These are phyloP conservation scores for Megaleporinus macrocephalus DNA, from an alignment of 2,113 vertebrate genomes.

Conservation along the genomic window DNA sequence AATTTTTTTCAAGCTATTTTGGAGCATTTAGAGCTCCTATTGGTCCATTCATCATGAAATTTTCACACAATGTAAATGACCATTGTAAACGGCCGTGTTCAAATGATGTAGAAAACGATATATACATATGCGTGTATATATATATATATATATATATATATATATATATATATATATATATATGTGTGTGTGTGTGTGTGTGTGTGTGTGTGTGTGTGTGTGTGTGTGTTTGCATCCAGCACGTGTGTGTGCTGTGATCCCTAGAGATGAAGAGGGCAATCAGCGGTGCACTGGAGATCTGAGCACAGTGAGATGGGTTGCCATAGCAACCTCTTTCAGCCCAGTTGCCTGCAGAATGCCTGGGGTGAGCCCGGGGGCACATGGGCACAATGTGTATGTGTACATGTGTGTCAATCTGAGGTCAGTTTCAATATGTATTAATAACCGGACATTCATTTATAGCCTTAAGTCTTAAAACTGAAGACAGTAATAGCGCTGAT, in stretches of 20 bases:
- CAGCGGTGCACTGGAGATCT: conserved; percentile 45
- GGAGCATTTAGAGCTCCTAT: no score
- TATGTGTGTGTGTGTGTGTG: not conserved
- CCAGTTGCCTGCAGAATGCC: conserved; percentile 47
- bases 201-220: not conserved
- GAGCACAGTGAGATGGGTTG: conserved; percentile 38
- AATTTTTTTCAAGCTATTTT: no score
- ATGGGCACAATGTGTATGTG: conserved; percentile 22
- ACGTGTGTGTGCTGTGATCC: conserved; percentile 36
- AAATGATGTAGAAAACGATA: no score
- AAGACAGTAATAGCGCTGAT: no score
- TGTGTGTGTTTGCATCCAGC: conserved; percentile 24
- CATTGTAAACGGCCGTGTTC: no score
- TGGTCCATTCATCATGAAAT: no score
- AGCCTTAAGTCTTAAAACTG: no score
- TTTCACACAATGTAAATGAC: no score
- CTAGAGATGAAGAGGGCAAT: conserved; percentile 53
- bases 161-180: not conserved
- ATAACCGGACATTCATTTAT: not conserved
- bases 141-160: no score
- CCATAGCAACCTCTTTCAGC: conserved; percentile 54
- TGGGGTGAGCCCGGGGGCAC: conserved; percentile 41
- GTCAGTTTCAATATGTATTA: conserved; percentile 1
- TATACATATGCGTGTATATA: no score
- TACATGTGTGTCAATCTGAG: conserved; percentile 2